Evolutionary conservation across 2,888 invertebrate species (phyloP).

Genomic region (Diarsia mendica): DNA sequence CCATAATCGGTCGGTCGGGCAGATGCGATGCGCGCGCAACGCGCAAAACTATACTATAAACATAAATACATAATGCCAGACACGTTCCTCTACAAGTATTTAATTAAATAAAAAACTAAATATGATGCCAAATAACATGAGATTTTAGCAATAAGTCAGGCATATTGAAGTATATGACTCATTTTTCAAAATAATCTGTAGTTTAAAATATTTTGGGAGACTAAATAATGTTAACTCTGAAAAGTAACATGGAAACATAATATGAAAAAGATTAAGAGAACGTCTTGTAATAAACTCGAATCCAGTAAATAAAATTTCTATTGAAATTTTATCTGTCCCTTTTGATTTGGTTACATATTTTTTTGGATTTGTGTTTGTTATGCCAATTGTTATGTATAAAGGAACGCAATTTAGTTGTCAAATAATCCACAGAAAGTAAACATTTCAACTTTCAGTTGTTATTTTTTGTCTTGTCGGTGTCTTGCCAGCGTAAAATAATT

Average conservation of each 20-base stretch:
- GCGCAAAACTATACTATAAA: conserved; percentile 88
- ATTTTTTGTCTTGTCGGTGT: conserved; percentile 16
- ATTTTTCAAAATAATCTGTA: background rate
- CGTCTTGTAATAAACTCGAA: background rate
- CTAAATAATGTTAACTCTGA: no score
- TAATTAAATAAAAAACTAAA: conserved; percentile 7
- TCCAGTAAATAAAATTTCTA: rapidly evolving
- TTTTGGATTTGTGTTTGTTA: background rate
- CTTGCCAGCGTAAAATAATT: conserved; percentile 34
- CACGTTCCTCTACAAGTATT: conserved; percentile 61
- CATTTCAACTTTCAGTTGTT: conserved; percentile 55
- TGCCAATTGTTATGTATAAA: conserved; percentile 26
- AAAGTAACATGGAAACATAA: background rate
- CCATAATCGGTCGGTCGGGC: conserved; percentile 90
- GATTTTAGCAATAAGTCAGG: background rate
- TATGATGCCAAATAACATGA: background rate
- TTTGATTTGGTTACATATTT: background rate
- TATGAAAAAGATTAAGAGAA: background rate
- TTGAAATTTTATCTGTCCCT: background rate
- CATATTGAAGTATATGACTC: background rate
- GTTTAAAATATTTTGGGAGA: background rate
- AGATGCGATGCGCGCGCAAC: conserved; percentile 90
- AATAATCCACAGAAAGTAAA: conserved; percentile 60
- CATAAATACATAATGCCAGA: conserved; percentile 79
- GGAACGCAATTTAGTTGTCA: conserved; percentile 62